Conservation (phyloP, 1,140 invertebrate genomes). For the Trichonephila inaurata region DNA sequence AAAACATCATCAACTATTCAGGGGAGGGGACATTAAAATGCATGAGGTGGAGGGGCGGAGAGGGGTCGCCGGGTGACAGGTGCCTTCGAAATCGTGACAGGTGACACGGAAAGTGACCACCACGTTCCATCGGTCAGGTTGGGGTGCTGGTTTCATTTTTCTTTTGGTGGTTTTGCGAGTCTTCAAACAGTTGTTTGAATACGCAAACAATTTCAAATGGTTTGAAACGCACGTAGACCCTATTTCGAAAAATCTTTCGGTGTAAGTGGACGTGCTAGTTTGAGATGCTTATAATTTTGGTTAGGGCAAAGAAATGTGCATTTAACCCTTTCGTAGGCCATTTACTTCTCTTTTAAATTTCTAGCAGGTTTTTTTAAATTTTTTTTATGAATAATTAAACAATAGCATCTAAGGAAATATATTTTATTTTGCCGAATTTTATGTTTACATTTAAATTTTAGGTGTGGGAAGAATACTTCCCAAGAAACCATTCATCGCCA, state of each 20-base stretch:
- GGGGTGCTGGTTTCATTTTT: background rate
- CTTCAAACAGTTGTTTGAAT: background rate
- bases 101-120: conserved; percentile 37
- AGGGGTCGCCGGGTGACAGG: conserved; percentile 23
- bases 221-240: background rate
- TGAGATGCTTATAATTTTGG: no score
- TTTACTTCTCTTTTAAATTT: no score
- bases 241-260: background rate
- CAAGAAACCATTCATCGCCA: no score
- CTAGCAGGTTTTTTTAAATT: no score
- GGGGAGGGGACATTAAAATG: conserved; percentile 57
- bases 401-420: no score
- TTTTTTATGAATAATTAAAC: no score
- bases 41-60: conserved; percentile 38
- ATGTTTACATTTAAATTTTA: no score
- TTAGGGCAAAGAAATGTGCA: no score
- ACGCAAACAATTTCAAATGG: no score
- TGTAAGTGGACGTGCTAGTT: background rate
- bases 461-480: no score
- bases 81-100: conserved; percentile 13
- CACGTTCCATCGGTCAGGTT: conserved; percentile 7
- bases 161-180: background rate
- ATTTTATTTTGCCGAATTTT: no score
- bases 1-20: conserved; percentile 74
- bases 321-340: no score